Evolutionary conservation across 2,888 invertebrate species (phyloP), one percentile per base, ranked within the genome.

Genomic region (Opisthograptis luteolata): DNA sequence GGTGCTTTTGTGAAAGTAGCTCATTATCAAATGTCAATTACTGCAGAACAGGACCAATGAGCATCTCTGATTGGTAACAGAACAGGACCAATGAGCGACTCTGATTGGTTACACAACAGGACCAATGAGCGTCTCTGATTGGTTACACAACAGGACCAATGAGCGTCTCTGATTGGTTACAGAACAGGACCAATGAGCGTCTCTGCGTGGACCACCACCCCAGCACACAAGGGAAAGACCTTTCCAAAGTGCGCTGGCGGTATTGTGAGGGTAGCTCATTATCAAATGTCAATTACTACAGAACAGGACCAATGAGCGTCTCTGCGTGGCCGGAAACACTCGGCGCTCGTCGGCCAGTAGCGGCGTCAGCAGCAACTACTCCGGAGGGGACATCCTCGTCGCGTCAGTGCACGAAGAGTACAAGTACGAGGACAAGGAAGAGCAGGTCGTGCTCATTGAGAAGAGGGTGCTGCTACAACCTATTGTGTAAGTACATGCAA

Each of bases 381-480:
- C 86, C 0, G 78, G 81, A 0, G 86, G 89, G 0, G 83, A 79
- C 50, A 86, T 90, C 2, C 87, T 92, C 30, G 81, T 92, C 43
- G 89, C 92, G 0, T 93, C 89, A 60, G 90, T 95, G 35, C 92
- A 94, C 1, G 95, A 96, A 66, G 93, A 95, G 54, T 96, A 95
- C 67, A 94, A 93, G 39, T 95, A 96, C 69, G 92, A 94, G 15
- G 96, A 96, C 70, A 86, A 90, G 44, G 93, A 95, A 34, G 93
- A 95, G 63, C 93, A 94, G 34, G 90, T 96, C 0, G 92, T 93
- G 2, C 91, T 96, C 31, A 92, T 94, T 59, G 96, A 95, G 77
- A 93, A 92, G 63, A 90, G 93, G 65, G 65, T 93, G 40, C 82
- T 92, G 1, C 88, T 92, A 1, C 86, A 92, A 6, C 84, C 92